A percentile compares a stretch with the other conserved stretches of the same genome.
Evolutionary conservation across 2,797 vertebrate genomes (phyloP).

Genomic region (Rhabdophis nuchalis): DNA sequence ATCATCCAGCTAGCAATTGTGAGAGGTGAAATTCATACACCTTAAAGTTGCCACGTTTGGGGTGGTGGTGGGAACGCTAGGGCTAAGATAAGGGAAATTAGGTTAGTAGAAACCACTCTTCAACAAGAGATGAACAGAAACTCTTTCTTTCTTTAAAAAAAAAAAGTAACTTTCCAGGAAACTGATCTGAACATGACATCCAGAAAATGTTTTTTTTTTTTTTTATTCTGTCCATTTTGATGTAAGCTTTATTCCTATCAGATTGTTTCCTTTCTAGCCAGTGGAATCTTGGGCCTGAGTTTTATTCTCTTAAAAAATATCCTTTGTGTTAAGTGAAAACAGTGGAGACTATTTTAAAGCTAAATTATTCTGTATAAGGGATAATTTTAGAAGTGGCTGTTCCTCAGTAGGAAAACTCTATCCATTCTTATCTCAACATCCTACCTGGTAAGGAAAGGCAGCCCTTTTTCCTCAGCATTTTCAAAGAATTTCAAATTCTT

Average conservation of each 20-base stretch:
- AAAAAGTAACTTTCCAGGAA: not conserved
- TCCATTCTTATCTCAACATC: not conserved
- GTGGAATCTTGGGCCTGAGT: not conserved
- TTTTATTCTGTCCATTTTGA: not conserved
- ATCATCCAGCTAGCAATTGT: not conserved
- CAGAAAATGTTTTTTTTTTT: not conserved
- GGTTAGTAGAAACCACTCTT: not conserved
- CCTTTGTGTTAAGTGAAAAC: not conserved
- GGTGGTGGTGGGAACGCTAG: not conserved
- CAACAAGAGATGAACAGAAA: not conserved
- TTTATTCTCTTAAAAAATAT: not conserved
- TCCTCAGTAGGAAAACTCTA: not conserved
- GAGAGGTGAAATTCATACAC: not conserved
- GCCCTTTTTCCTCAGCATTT: not conserved
- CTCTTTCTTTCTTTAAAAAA: not conserved
- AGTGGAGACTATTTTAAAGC: not conserved
- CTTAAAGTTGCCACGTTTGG: not conserved
- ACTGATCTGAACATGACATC: not conserved
- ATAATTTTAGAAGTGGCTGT: not conserved
- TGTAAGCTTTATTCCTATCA: not conserved
- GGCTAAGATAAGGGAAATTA: not conserved
- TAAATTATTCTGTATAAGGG: not conserved
- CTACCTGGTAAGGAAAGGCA: not conserved
- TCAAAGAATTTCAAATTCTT: conserved; percentile 22
- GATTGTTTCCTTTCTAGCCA: not conserved